These are phyloP conservation scores for Sinonovacula constricta DNA, from an alignment of 1,140 invertebrate species.

Conservation along the genomic window DNA sequence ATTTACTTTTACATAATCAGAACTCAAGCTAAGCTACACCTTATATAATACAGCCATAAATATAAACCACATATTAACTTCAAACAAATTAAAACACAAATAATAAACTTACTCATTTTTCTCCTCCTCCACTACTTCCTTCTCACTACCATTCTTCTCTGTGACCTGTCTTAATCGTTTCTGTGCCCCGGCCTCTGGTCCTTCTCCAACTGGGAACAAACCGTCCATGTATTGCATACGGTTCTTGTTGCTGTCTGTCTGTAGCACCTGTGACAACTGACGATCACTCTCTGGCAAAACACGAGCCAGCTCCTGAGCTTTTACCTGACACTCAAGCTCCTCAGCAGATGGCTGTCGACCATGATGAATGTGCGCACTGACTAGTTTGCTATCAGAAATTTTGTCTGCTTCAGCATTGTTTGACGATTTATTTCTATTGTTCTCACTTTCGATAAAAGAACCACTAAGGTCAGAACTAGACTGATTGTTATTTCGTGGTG, in stretches of 20 bases:
- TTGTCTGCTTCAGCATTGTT: background rate
- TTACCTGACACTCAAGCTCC: conserved; percentile 89
- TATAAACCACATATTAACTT: no score
- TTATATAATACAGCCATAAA: no score
- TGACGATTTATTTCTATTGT: no score
- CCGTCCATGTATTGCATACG: conserved; percentile 89
- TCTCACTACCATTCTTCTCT: background rate
- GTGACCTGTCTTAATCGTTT: conserved; percentile 21
- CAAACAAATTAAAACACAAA: no score
- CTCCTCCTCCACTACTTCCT: conserved; percentile 1
- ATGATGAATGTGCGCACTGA: conserved; percentile 53
- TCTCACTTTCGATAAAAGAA: no score
- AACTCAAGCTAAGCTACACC: no score
- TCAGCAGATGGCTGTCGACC: conserved; percentile 83
- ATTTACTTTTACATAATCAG: no score
- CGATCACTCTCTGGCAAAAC: conserved; percentile 81
- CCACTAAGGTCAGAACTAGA: conserved; percentile 5
- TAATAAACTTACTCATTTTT: conserved; percentile 40
- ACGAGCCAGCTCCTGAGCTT: conserved; percentile 86
- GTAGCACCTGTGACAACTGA: conserved; percentile 78
- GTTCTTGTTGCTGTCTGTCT: conserved; percentile 86
- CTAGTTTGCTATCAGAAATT: conserved; percentile 2
- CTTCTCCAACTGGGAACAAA: conserved; percentile 80
- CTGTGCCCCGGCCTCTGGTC: conserved; percentile 13
- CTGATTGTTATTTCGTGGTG: background rate